Conservation (phyloP, 2,113 vertebrate species). For the Callopanchax toddi region DNA sequence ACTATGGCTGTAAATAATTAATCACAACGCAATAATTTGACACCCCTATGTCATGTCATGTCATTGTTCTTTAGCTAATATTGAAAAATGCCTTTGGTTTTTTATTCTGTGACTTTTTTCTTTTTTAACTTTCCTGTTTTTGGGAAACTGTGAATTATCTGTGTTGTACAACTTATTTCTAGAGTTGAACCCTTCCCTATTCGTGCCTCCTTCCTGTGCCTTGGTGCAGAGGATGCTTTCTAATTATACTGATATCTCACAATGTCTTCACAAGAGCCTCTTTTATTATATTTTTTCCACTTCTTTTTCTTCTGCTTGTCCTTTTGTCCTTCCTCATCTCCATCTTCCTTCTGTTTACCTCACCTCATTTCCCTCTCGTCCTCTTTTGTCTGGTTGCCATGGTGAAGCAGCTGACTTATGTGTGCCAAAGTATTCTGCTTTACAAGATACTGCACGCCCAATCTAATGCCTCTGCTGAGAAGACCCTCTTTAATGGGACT, state of each 20-base stretch:
- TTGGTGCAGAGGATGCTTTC: neutral
- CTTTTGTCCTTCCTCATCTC: constrained; percentile 46
- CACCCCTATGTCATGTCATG: too few relatives aligned
- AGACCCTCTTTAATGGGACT: constrained; percentile 39
- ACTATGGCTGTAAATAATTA: too few relatives aligned
- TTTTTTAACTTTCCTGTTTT: neutral
- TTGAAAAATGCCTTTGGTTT: neutral
- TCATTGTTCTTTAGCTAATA: neutral
- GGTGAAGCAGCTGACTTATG: constrained; percentile 50
- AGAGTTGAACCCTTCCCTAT: neutral
- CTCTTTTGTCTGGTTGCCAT: constrained; percentile 68
- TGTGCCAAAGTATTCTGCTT: constrained; percentile 27
- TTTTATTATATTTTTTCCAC: constrained; percentile 5
- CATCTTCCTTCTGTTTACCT: constrained; percentile 29
- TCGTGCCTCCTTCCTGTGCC: neutral
- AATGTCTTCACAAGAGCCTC: neutral
- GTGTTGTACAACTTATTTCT: neutral
- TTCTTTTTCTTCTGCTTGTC: constrained; percentile 7
- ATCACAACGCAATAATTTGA: too few relatives aligned
- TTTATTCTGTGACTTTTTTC: neutral
- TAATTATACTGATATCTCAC: constrained; percentile 21
- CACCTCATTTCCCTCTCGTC: constrained; percentile 42
- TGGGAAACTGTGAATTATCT: neutral
- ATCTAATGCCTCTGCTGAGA: constrained; percentile 50
- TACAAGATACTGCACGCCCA: constrained; percentile 53